phyloP scores from a whole-genome alignment of 2,797 vertebrate species.

The Orestias chungarensis region DNA sequence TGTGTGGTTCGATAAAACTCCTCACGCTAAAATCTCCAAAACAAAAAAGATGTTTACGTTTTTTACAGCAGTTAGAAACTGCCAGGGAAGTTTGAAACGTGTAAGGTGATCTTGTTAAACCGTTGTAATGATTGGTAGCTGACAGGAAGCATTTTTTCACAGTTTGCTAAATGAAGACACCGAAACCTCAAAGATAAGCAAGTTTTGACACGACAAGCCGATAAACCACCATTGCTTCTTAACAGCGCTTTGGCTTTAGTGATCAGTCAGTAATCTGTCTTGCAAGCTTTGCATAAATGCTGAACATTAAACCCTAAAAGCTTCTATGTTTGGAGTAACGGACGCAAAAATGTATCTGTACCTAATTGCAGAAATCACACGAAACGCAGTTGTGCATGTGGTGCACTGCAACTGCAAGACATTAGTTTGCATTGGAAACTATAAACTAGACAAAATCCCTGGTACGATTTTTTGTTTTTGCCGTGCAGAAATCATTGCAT shows the following conservation, averaged over 20 bases:
- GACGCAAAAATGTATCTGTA: no score
- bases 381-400: no score
- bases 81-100: background rate
- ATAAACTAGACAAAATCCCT: no score
- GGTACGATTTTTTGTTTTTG: no score
- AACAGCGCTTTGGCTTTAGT: background rate
- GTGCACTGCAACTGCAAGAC: no score
- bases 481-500: no score
- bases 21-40: background rate
- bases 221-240: background rate
- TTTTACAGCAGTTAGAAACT: background rate
- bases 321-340: no score
- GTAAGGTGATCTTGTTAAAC: background rate
- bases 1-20: no score
- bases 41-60: background rate
- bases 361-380: no score
- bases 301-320: background rate
- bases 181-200: conserved; percentile 3
- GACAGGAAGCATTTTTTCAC: background rate
- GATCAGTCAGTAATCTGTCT: background rate
- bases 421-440: no score
- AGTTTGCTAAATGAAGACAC: background rate
- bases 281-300: background rate
- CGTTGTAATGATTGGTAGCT: background rate
- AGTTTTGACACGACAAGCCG: background rate